Evolutionary conservation across 1,140 invertebrate genomes (phyloP), one percentile per base, ranked within the genome.

Genomic region (Cherax destructor): DNA sequence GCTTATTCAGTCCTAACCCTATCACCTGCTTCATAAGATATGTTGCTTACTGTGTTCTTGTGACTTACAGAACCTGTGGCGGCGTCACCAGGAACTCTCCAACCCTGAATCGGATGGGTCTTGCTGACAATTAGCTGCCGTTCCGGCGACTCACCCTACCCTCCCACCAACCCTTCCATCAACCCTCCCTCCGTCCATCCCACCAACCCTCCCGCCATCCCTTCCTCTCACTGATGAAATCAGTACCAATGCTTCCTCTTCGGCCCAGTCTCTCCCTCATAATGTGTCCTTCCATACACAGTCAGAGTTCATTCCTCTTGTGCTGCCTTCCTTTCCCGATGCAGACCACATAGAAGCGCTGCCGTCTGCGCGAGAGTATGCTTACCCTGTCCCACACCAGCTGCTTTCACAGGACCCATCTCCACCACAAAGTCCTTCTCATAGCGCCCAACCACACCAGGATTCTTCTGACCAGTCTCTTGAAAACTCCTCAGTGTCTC

Each of bases 21-120:
- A 41, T 41, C 30, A 41, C 30, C 30, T 0, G 30, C 30, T 41
- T 41, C 30, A 41, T 41, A 41, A 41, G 30, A 41, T 41, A 41
- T 41, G 30, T 41, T 41, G 30, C 30, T 47, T 49, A 78, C 21
- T 56, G 9, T 56, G 52, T 56, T 56, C 1, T 56, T 3, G 9
- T 79, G 10, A 24, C 4, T 24, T 81, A n/a, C 79, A 90, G 88
- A 90, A 90, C 81, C 30, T 90, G 30, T 90, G 88, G 88, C 65
- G 88, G n/a, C 81, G 88, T 11, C 88, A 90, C 83, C 88, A 90
- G 41, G 81, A 90, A 52, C 72, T 90, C 72, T 85, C 88, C 47
- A 81, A 90, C n/a, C 88, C 88, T 30, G 88, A 90, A 56, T 83
- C 88, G 7, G 88, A 90, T 47, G 80, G 80, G 10, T 84, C 88